Conservation (phyloP, 2,797 vertebrate species). For the Halcyon smyrnensis region DNA sequence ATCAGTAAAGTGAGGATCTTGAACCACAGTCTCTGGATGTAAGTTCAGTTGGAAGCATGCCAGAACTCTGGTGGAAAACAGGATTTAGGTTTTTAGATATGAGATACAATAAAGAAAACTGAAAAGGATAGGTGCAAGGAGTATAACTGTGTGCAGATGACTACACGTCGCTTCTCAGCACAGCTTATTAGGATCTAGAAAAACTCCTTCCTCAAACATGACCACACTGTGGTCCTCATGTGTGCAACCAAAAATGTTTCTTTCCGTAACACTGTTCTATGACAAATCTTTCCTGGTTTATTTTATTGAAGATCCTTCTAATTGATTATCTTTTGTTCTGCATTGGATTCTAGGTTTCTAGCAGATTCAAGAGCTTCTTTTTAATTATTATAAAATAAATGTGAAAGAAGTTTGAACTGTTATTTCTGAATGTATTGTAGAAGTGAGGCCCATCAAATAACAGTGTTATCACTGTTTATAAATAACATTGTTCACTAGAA, state of each 20-base stretch:
- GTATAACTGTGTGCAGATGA: no score
- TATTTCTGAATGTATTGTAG: neutral
- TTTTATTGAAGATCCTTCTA: neutral
- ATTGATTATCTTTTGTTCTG: neutral
- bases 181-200: no score
- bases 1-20: neutral
- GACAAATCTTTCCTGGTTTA: neutral
- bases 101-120: no score
- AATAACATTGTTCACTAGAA: neutral
- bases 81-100: neutral
- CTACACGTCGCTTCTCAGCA: no score
- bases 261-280: no score
- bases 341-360: neutral
- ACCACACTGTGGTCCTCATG: no score
- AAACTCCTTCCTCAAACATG: no score
- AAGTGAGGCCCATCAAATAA: neutral
- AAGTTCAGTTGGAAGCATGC: neutral
- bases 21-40: neutral
- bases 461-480: neutral
- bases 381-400: neutral
- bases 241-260: no score
- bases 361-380: neutral
- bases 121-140: no score
- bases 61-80: neutral
- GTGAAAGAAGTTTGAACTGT: neutral